Evolutionary conservation across 2,888 invertebrate genomes (phyloP), one percentile per base, ranked within the genome.

Genomic region (Ctena decussata): DNA sequence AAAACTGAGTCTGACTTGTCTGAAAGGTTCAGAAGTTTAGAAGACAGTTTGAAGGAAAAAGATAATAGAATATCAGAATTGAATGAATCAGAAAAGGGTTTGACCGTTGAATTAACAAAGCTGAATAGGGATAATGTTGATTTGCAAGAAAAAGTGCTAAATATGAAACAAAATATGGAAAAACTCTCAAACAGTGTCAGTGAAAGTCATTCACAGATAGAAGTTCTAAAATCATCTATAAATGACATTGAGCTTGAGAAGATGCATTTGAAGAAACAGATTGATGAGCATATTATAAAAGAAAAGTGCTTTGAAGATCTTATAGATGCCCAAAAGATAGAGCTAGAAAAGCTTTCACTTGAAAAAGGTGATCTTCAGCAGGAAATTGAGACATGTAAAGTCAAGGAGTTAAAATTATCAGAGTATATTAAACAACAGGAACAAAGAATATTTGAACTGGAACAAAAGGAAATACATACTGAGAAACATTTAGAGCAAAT

Each of bases 1-100:
- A 89, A 86, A 77, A 83, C 84, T 46, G 86, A 89, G 35, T 84
- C 89, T n/a, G 86, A 89, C n/a, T 72, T 84, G 15, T 86, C 86
- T 32, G 76, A 81, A 8, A 82, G 86, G 69, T 85, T 90, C 73
- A 69, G 75, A 72, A 60, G 53, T 32, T 77, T 89, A 18, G 88
- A 88, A 82, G 77, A 78, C 65, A 83, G 77, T 69, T 60, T 87
- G 11, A 80, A 79, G 41, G 79, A 81, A 32, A 86, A 87, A 73
- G 86, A 85, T 69, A 60, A 72, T n/a, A 79, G 77, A 75, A 83
- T 85, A 44, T 69, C 60, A 8, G 84, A 86, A 70, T 76, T 90
- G 8, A 86, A 80, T 41, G 82, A 86, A 46, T 77, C 32, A 46
- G 88, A 88, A 72, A 88, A 86, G 39, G 30, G 49, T 32, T 69